Evolutionary conservation across 2,888 invertebrate genomes (phyloP), one percentile per base, ranked within the genome.

Genomic region (Conchocele bisecta): DNA sequence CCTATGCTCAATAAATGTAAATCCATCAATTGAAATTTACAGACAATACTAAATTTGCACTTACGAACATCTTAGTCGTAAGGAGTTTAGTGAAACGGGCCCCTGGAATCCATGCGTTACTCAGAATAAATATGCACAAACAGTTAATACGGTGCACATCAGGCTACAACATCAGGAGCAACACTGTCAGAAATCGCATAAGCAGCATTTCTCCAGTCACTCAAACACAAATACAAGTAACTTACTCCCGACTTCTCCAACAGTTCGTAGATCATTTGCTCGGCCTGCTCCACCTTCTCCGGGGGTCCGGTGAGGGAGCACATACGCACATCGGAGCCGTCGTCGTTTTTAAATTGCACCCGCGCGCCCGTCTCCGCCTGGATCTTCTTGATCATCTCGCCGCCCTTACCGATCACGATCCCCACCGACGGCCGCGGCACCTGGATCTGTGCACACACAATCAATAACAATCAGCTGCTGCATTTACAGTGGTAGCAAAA

Each of bases 381-480:
- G 76, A 99, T 97, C 91, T 97, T 96, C 92, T 98, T 98, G 82
- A 99, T 98, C 96, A 98, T 99, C 83, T 98, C 98, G 15, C 99
- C 99, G 3, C 97, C 97, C 91, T 98, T 97, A n/a, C 99, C 99
- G 83, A 99, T 99, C 39, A 99, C 98, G 13, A 99, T 96, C 48
- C 98, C 99, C 9, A 99, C 98, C 0, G 97, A 97, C 58, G 95
- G 94, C 88, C 97, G 94, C 3, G 98, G 98, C 51, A 99, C 98
- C 75, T 96, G 94, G 50, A 98, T 91, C 90, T 92, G 60, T 35
- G n/a, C 37, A 35, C 37, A 35, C n/a, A n/a, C 11, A 35, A 35
- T 35, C n/a, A n/a, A n/a, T 13, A 13, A 13, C 37, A 13, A n/a
- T 35, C n/a, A 35, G 37, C 11, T 11, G n/a, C 37, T 13, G 37